phyloP scores from a whole-genome alignment of 2,797 vertebrate genomes.

The Lutjanus argentimaculatus region DNA sequence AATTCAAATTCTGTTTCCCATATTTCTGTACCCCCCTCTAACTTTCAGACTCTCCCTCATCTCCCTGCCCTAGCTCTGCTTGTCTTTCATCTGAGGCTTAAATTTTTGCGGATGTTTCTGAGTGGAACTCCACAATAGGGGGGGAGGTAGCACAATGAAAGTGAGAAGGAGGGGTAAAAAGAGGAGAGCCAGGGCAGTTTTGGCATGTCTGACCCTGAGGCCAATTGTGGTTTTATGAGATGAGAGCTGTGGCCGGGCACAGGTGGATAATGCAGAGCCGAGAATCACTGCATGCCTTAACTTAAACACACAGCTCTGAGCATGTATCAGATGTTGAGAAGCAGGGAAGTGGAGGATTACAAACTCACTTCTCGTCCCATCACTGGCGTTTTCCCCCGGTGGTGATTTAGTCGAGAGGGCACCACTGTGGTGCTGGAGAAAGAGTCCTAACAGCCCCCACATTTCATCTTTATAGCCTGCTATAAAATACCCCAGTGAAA shows the following conservation, averaged over 20 bases:
- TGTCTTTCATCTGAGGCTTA: slow-evolving; percentile 24
- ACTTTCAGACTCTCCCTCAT: slow-evolving; percentile 20
- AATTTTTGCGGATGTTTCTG: neutral
- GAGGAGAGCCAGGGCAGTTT: slow-evolving; percentile 11
- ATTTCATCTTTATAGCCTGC: slow-evolving; percentile 83
- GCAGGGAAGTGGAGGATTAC: slow-evolving; percentile 34
- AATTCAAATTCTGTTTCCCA: slow-evolving; percentile 57
- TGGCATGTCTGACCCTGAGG: slow-evolving; percentile 41
- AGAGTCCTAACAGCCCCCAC: slow-evolving; percentile 70
- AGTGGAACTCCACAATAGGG: slow-evolving; percentile 7
- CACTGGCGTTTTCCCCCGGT: slow-evolving; percentile 29
- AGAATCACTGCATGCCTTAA: slow-evolving; percentile 33
- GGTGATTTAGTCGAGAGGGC: slow-evolving; percentile 63
- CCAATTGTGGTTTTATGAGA: slow-evolving; percentile 50
- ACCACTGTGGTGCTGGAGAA: slow-evolving; percentile 59
- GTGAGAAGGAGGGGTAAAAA: slow-evolving; percentile 8
- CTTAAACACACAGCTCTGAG: slow-evolving; percentile 47
- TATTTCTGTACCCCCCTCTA: slow-evolving; percentile 34
- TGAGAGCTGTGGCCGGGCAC: slow-evolving; percentile 37
- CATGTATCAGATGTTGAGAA: slow-evolving; percentile 47
- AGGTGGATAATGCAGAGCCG: slow-evolving; percentile 57
- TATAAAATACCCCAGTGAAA: slow-evolving; percentile 77
- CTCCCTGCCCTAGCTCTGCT: neutral
- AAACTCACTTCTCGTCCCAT: slow-evolving; percentile 54
- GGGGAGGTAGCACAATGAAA: slow-evolving; percentile 25